Evolutionary conservation across 37 sponge, comb jelly and placozoan species (phyloP).

Genomic region (Theonella swinhoei): DNA sequence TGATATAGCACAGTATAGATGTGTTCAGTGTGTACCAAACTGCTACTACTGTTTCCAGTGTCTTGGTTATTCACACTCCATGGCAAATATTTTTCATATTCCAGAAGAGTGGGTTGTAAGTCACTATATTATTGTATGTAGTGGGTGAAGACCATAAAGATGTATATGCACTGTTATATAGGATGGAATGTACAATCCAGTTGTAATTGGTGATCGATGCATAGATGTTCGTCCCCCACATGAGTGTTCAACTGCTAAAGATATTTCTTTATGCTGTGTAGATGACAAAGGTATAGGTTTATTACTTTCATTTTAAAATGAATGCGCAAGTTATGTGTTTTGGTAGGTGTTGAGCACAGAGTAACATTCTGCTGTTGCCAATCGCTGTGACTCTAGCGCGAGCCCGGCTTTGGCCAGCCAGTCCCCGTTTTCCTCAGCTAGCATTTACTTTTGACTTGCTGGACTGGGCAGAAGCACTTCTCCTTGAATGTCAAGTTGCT

Average conservation of each 20-base stretch:
- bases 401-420: conserved; percentile 21
- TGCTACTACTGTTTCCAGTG: no score
- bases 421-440: neutral
- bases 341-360: no score
- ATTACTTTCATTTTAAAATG: neutral
- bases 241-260: neutral
- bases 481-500: conserved; percentile 17
- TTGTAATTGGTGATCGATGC: neutral
- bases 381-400: conserved; percentile 8
- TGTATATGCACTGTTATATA: neutral
- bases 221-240: neutral
- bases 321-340: neutral
- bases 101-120: no score
- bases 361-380: no score
- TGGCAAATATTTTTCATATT: no score
- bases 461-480: conserved; percentile 24
- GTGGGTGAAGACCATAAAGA: neutral
- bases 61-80: no score
- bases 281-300: conserved; percentile 17
- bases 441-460: conserved; percentile 16
- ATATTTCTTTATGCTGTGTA: conserved; percentile 6
- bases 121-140: no score
- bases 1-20: no score
- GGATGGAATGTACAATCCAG: neutral
- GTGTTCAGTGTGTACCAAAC: no score